A percentile compares a stretch with the other conserved stretches of the same genome.
These are phyloP conservation scores for Recurvirostra avosetta DNA, from an alignment of 2,113 vertebrate genomes.

Conservation along the genomic window DNA sequence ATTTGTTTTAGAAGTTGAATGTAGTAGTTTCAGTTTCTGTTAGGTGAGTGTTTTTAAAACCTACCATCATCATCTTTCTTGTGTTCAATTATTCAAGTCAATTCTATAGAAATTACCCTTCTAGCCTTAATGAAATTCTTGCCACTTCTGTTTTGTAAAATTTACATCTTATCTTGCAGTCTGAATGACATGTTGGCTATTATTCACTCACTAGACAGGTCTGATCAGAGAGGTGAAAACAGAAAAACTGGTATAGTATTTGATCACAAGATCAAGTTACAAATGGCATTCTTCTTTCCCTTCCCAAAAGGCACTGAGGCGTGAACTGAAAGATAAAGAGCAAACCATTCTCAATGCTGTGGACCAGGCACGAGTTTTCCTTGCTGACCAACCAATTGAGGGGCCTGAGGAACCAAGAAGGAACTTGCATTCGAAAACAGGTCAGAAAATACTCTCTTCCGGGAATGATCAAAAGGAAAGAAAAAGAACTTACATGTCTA, in stretches of 20 bases:
- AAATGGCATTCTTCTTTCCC: slow-evolving; percentile 8
- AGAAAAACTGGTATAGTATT: neutral
- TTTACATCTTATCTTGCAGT: slow-evolving; percentile 7
- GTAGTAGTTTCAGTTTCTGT: neutral
- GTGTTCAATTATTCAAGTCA: neutral
- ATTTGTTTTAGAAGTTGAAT: neutral
- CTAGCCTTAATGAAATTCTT: neutral
- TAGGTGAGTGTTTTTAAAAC: neutral
- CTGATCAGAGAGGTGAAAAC: neutral
- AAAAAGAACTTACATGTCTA: neutral
- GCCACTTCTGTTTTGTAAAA: neutral
- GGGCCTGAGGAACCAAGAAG: slow-evolving; percentile 92
- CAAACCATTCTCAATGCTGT: slow-evolving; percentile 84
- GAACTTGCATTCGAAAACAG: slow-evolving; percentile 86
- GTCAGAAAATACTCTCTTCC: slow-evolving; percentile 62
- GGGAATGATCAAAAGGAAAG: neutral
- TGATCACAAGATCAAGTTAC: neutral
- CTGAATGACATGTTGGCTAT: neutral
- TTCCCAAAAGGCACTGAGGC: slow-evolving; percentile 79
- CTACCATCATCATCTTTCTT: neutral
- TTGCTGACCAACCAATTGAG: slow-evolving; percentile 95
- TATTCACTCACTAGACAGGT: neutral
- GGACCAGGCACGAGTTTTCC: slow-evolving; percentile 91
- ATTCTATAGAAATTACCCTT: neutral
- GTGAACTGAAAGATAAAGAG: slow-evolving; percentile 90